A percentile compares a stretch with the other conserved stretches of the same genome.
Evolutionary conservation across 1,140 invertebrate species (phyloP).

Genomic region (Zaprionus lachaisei): DNA sequence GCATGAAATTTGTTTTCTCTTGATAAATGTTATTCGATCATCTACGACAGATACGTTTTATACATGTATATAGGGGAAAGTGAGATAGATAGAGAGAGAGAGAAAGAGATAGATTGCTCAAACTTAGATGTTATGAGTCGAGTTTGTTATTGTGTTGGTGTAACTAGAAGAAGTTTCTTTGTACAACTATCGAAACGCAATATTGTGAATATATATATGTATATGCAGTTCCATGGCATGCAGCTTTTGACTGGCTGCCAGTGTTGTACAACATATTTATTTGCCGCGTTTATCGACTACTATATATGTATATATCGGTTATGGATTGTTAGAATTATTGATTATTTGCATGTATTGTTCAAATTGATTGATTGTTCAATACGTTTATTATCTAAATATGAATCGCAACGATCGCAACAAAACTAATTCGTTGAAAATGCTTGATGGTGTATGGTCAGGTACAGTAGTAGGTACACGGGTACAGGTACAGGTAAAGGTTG

Average conservation of each 20-base stretch:
- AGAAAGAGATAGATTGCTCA: background rate
- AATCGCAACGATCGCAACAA: slow-evolving; percentile 33
- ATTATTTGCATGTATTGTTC: slow-evolving; percentile 23
- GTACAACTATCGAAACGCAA: slow-evolving; percentile 22
- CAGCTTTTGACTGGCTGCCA: slow-evolving; percentile 27
- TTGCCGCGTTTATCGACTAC: slow-evolving; percentile 18
- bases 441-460: slow-evolving; percentile 19
- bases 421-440: slow-evolving; percentile 34
- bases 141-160: background rate
- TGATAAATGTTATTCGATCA: slow-evolving; percentile 2
- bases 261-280: slow-evolving; percentile 2
- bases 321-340: slow-evolving; percentile 26
- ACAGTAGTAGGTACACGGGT: background rate
- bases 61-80: background rate
- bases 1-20: slow-evolving; percentile 20
- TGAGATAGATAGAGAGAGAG: slow-evolving; percentile 4
- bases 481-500: background rate
- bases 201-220: slow-evolving; percentile 9
- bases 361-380: slow-evolving; percentile 31
- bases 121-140: slow-evolving; percentile 4
- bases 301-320: slow-evolving; percentile 1
- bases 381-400: slow-evolving; percentile 19
- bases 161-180: slow-evolving; percentile 4
- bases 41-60: background rate
- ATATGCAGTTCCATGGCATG: slow-evolving; percentile 12